Percentiles rank a stretch among this genome's conserved stretches.
Evolutionary conservation across 2,113 vertebrate species (phyloP).

Genomic region (Apus apus): DNA sequence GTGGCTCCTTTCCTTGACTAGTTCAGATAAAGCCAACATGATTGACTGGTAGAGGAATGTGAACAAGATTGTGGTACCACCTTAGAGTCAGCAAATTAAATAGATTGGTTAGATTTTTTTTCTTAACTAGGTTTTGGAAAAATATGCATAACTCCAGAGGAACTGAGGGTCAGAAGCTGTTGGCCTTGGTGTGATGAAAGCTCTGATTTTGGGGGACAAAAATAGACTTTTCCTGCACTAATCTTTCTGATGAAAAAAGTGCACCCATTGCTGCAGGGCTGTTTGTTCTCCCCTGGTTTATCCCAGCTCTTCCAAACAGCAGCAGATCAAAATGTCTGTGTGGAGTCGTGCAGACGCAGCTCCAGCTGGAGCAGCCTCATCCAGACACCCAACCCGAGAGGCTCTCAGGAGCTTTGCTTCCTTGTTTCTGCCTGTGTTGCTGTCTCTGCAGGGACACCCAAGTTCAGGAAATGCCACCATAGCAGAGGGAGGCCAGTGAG

Average conservation of each 20-base stretch:
- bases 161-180: background rate
- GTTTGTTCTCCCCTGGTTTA: background rate
- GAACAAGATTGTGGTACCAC: background rate
- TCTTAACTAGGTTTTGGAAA: background rate
- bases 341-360: background rate
- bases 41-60: background rate
- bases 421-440: background rate
- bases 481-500: background rate
- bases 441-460: background rate
- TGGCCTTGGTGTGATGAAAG: background rate
- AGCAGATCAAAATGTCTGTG: background rate
- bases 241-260: fast-evolving
- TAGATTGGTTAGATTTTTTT: background rate
- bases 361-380: background rate
- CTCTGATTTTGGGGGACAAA: background rate
- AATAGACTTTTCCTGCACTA: background rate
- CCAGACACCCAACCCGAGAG: background rate
- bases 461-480: fast-evolving
- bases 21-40: background rate
- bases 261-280: background rate
- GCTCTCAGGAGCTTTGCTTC: background rate
- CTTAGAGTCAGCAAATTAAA: background rate
- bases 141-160: background rate
- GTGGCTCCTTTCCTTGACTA: background rate
- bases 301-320: background rate